Base-by-base conservation (phyloP, 2,113 vertebrate species). In the Megaceryle maxima region DNA sequence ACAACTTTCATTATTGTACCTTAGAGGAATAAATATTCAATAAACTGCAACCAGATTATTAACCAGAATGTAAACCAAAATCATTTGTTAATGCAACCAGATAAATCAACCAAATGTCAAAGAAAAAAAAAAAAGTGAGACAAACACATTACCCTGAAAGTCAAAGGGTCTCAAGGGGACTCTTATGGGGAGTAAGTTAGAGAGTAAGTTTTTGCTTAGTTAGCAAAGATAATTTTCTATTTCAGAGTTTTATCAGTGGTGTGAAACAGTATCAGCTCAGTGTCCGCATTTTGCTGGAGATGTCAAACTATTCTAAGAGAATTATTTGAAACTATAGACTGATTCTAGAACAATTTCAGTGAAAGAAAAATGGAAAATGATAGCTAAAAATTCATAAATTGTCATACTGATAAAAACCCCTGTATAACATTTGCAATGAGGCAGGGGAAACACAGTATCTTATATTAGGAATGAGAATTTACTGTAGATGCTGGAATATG, bases 381-480 rank as follows among this genome's bases (percentile, higher is more conserved):
- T 21, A 46, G 13, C 12, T 41, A 24, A 7, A 44, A 24, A 24
- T 6, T 39, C 4, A 43, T 24, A 62, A 60, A 51, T 35, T 57
- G 0, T 14, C 13, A 17, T 22, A 29, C 21, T 51, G 33, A 19
- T 64, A 33, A 39, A 43, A 50, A 6, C 0, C 1, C 3, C 2
- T 17, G 2, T 37, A 19, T 7, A 33, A 1, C 2, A 33, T 11
- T 64, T 7, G 16, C 11, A 84, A 9, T 26, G 19, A 83, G 3
- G 4, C n/a, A 62, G 11, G 60, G 0, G 1, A 69, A 64, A 51
- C 3, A 16, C 3, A 9, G 5, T 33, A 5, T 18, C 2, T 39
- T 73, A 31, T 20, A 9, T 5, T 62, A 22, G 13, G 35, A 48
- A 33, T 11, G 11, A 13, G 10, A 64, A 16, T 60, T 76, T 81